phyloP scores from a whole-genome alignment of 92 coral and sea anemone species.

The Nematostella vectensis region DNA sequence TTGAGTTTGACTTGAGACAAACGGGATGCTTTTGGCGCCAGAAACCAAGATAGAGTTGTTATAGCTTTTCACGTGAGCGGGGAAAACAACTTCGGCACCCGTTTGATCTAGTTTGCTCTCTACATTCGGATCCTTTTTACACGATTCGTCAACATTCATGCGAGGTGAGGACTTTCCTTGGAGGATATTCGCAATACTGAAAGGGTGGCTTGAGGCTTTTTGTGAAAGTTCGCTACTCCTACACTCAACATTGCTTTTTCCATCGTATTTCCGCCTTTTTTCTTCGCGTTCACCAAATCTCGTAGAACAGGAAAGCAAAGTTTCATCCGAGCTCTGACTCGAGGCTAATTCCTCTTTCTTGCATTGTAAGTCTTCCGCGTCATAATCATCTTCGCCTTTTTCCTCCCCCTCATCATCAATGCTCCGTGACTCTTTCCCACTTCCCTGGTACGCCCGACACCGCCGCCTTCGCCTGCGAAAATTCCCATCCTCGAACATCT shows the following conservation, averaged over 20 bases:
- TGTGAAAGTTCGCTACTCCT: slow-evolving; percentile 1
- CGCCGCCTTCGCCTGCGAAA: slow-evolving; percentile 86
- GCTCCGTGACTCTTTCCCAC: background rate
- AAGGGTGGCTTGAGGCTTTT: slow-evolving; percentile 4
- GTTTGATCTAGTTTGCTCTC: no score
- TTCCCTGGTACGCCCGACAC: slow-evolving; percentile 14
- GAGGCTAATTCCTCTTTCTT: background rate
- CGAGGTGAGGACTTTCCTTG: background rate
- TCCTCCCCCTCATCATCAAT: background rate
- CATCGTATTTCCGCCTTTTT: background rate
- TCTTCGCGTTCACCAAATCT: background rate
- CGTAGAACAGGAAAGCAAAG: no score
- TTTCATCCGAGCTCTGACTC: background rate
- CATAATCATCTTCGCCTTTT: background rate
- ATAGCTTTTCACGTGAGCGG: background rate
- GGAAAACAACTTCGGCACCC: no score
- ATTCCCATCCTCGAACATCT: slow-evolving; percentile 98
- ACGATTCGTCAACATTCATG: no score
- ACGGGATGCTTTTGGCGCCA: background rate
- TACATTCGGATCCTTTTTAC: no score
- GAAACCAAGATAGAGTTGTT: background rate
- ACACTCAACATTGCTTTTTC: no score
- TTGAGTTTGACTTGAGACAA: no score
- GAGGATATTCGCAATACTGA: slow-evolving; percentile 20
- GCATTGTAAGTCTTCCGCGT: background rate